phyloP scores from a whole-genome alignment of 2,113 vertebrate genomes.

The Rhipidura dahli region DNA sequence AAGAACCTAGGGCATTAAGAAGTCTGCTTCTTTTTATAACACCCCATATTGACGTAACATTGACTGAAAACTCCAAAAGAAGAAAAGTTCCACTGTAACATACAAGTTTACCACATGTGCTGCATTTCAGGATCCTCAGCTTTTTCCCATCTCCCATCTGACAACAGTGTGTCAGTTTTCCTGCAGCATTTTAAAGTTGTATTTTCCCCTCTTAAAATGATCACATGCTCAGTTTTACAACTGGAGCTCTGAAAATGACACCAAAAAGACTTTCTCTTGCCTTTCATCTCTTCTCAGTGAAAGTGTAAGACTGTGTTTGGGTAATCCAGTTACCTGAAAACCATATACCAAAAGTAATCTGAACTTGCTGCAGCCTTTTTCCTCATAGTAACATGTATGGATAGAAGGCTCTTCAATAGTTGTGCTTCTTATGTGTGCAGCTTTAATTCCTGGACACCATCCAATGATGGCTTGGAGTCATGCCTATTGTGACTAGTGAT shows the following conservation, averaged over 20 bases:
- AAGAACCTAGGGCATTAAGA: background rate
- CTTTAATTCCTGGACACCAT: slow-evolving; percentile 8
- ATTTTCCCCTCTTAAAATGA: background rate
- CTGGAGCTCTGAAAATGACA: background rate
- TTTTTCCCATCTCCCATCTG: background rate
- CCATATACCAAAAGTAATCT: background rate
- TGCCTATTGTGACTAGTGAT: slow-evolving; percentile 44
- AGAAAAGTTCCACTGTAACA: background rate
- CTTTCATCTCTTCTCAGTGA: background rate
- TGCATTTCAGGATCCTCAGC: background rate
- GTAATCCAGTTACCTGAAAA: background rate
- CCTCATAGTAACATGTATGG: background rate
- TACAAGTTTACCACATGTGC: background rate
- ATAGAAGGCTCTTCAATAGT: background rate
- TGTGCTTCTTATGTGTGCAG: background rate
- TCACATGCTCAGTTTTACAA: background rate
- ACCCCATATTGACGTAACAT: background rate
- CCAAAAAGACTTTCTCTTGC: background rate
- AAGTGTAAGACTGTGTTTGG: background rate
- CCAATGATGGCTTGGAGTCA: background rate
- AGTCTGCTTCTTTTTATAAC: background rate
- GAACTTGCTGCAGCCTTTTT: background rate
- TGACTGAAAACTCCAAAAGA: background rate
- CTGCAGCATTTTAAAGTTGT: background rate
- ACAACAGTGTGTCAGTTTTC: background rate